phyloP scores from a whole-genome alignment of 2,797 vertebrate species.

The Sphenodon punctatus region DNA sequence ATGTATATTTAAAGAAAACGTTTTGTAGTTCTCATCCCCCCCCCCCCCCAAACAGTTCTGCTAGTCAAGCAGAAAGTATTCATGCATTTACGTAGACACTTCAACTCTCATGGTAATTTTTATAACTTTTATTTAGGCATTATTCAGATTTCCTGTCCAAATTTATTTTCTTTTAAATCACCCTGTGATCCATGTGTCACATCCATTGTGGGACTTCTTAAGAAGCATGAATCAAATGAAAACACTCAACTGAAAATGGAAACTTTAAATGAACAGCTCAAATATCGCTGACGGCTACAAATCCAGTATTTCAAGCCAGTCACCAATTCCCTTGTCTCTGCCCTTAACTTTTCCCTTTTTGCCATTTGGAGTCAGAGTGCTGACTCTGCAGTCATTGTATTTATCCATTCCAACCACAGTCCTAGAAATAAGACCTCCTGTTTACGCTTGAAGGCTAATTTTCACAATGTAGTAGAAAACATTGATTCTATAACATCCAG shows the following conservation, averaged over 20 bases:
- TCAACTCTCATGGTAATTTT: not conserved
- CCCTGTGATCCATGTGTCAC: not conserved
- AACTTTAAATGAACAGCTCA: not conserved
- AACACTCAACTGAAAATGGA: not conserved
- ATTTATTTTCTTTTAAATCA: not conserved
- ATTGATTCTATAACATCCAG: not conserved
- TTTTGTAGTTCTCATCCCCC: conserved; percentile 2
- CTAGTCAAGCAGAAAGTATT: not conserved
- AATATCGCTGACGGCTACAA: not conserved
- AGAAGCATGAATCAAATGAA: not conserved
- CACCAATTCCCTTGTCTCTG: not conserved
- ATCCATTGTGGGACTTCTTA: not conserved
- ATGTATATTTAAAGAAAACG: too few species aligned
- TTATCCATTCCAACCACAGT: not conserved
- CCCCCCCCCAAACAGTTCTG: not conserved
- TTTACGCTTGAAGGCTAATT: not conserved
- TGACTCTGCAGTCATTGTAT: not conserved
- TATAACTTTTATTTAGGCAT: not conserved
- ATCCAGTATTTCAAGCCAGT: not conserved
- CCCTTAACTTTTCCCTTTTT: not conserved
- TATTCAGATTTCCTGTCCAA: not conserved
- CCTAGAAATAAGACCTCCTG: not conserved
- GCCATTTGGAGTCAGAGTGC: not conserved
- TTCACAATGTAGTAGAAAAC: not conserved
- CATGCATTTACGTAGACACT: not conserved